Conservation (phyloP, 2,888 invertebrate species). For the Tetragonula carbonaria region DNA sequence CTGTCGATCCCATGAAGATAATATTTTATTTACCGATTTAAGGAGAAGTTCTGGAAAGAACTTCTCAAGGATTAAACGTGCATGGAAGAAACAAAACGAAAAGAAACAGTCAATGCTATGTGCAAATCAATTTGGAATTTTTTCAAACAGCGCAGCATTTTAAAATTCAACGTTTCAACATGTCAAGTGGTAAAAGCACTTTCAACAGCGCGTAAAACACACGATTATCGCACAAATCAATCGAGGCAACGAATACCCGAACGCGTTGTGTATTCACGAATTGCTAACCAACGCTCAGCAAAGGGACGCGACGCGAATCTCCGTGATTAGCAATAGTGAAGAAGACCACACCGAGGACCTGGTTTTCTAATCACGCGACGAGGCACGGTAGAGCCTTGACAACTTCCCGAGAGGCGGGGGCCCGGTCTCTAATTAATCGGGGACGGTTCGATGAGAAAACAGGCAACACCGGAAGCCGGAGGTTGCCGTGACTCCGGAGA, state of each 20-base stretch:
- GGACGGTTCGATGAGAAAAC: slow-evolving; percentile 38
- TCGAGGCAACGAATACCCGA: not conserved
- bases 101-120: too few relatives aligned
- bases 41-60: too few relatives aligned
- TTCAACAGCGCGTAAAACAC: too few relatives aligned
- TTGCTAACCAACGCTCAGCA: not conserved
- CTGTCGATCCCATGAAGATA: too few relatives aligned
- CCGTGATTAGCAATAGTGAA: not conserved
- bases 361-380: slow-evolving; percentile 31
- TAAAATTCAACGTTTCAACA: too few relatives aligned
- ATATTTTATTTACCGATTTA: too few relatives aligned
- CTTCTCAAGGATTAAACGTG: too few relatives aligned
- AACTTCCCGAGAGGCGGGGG: slow-evolving; percentile 57
- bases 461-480: slow-evolving; percentile 46
- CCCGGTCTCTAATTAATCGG: slow-evolving; percentile 61
- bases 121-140: too few relatives aligned
- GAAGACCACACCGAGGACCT: not conserved
- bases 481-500: slow-evolving; percentile 34
- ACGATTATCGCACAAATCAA: too few relatives aligned
- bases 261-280: not conserved
- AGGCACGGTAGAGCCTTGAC: slow-evolving; percentile 60
- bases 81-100: too few relatives aligned
- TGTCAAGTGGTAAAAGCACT: too few relatives aligned
- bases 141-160: too few relatives aligned
- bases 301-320: not conserved